These are phyloP conservation scores for Trachurus trachurus DNA, from an alignment of 2,797 vertebrate species.

Conservation along the genomic window DNA sequence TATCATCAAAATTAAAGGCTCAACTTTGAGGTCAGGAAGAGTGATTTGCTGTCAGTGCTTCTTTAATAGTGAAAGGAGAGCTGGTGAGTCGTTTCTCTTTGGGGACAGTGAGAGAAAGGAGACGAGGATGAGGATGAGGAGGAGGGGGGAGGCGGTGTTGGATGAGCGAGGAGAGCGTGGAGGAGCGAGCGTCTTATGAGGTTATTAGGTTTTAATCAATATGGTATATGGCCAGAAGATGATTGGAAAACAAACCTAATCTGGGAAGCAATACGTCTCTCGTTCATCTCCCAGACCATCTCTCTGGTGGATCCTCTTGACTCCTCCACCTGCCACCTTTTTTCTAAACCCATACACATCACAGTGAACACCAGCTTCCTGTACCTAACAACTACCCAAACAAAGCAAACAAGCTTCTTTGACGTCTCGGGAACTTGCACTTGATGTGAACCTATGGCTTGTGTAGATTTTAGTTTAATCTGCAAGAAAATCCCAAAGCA, in stretches of 20 bases:
- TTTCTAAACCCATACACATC: slow-evolving; percentile 59
- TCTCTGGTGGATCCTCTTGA: slow-evolving; percentile 63
- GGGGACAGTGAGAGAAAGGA: slow-evolving; percentile 67
- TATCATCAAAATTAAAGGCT: slow-evolving; percentile 86
- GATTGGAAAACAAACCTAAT: slow-evolving; percentile 88
- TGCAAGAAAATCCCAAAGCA: neutral
- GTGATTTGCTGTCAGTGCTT: slow-evolving; percentile 84
- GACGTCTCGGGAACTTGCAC: slow-evolving; percentile 15
- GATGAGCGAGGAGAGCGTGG: slow-evolving; percentile 58
- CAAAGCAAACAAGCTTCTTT: slow-evolving; percentile 26
- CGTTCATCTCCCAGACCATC: slow-evolving; percentile 75
- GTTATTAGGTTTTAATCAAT: slow-evolving; percentile 89
- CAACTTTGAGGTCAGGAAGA: slow-evolving; percentile 87
- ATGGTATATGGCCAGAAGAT: slow-evolving; percentile 82
- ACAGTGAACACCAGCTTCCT: slow-evolving; percentile 21
- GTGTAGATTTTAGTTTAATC: neutral
- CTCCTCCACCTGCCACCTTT: slow-evolving; percentile 55
- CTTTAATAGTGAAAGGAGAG: slow-evolving; percentile 80
- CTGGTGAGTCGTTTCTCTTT: slow-evolving; percentile 79
- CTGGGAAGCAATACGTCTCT: slow-evolving; percentile 78
- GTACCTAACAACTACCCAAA: slow-evolving; percentile 42
- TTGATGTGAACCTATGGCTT: slow-evolving; percentile 1
- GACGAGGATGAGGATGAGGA: slow-evolving; percentile 12
- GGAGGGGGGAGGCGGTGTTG: slow-evolving; percentile 18
- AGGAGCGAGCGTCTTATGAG: slow-evolving; percentile 78